A percentile compares a stretch with the other conserved stretches of the same genome.
phyloP scores from a whole-genome alignment of 2,888 invertebrate species.

The Agonopterix subpropinquella region DNA sequence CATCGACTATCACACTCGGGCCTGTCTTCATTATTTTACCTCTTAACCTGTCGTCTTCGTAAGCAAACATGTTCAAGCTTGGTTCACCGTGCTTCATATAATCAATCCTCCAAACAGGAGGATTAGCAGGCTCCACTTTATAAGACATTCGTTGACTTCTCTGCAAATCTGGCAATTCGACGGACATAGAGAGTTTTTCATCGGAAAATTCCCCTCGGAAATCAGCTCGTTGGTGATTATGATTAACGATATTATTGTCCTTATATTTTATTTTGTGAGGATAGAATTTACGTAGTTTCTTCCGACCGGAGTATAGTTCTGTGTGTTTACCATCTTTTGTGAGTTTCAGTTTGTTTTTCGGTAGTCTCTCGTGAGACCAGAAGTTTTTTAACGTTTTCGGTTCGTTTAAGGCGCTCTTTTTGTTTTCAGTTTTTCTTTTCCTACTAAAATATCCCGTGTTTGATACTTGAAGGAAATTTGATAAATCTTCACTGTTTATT shows the following conservation, averaged over 20 bases:
- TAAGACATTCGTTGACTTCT: constrained; percentile 34
- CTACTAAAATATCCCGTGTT: constrained; percentile 25
- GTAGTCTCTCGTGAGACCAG: constrained; percentile 22
- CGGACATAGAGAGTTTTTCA: constrained; percentile 53
- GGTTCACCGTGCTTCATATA: constrained; percentile 61
- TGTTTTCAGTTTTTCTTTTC: neutral
- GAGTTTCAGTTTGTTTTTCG: constrained; percentile 16
- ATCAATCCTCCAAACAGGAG: constrained; percentile 59
- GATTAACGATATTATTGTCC: constrained; percentile 26
- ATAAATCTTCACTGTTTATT: constrained; percentile 50
- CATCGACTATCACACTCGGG: constrained; percentile 34
- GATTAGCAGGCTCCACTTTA: constrained; percentile 31
- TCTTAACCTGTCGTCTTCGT: constrained; percentile 31
- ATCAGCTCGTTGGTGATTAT: constrained; percentile 9
- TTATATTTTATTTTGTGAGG: constrained; percentile 64
- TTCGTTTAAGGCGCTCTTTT: constrained; percentile 6
- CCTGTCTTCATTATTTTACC: constrained; percentile 43
- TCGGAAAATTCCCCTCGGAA: constrained; percentile 40
- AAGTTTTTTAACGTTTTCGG: constrained; percentile 8
- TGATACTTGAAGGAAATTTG: constrained; percentile 40
- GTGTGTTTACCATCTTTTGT: constrained; percentile 21
- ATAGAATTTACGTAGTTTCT: constrained; percentile 55
- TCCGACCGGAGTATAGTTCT: constrained; percentile 34
- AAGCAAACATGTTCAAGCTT: constrained; percentile 35
- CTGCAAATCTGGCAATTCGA: constrained; percentile 38